These are phyloP conservation scores for Luidia sarsii DNA, from an alignment of 53 echinoderm and acorn worm species.

Conservation along the genomic window DNA sequence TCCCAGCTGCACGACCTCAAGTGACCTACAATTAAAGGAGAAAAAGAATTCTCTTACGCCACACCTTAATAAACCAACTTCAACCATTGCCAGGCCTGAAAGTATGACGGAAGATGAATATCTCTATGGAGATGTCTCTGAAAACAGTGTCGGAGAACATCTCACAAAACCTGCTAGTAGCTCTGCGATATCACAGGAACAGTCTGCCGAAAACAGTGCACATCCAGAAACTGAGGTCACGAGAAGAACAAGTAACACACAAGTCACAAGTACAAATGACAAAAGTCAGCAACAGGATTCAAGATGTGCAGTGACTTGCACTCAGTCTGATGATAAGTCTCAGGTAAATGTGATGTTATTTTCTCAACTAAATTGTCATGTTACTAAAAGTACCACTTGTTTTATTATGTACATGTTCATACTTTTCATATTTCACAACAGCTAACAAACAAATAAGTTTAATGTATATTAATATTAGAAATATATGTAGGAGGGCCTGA, in stretches of 20 bases:
- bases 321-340: background rate
- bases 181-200: slow-evolving; percentile 1
- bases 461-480: too few species aligned
- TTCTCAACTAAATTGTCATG: too few species aligned
- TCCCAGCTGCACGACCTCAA: slow-evolving; percentile 39
- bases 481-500: too few species aligned
- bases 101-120: slow-evolving; percentile 93
- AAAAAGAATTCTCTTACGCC: slow-evolving; percentile 27
- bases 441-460: too few species aligned
- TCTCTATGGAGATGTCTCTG: slow-evolving; percentile 64
- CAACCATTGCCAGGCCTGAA: slow-evolving; percentile 59
- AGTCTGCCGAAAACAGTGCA: background rate
- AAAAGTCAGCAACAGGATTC: background rate
- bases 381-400: too few species aligned
- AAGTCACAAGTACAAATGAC: background rate
- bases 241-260: slow-evolving; percentile 5
- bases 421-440: too few species aligned
- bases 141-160: background rate
- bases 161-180: slow-evolving; percentile 20
- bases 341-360: slow-evolving; percentile 37
- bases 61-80: slow-evolving; percentile 43
- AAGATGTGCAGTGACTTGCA: background rate
- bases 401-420: too few species aligned
- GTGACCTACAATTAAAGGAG: slow-evolving; percentile 36
- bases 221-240: background rate